Conservation (phyloP, 1,140 invertebrate genomes). For the Manduca sexta region DNA sequence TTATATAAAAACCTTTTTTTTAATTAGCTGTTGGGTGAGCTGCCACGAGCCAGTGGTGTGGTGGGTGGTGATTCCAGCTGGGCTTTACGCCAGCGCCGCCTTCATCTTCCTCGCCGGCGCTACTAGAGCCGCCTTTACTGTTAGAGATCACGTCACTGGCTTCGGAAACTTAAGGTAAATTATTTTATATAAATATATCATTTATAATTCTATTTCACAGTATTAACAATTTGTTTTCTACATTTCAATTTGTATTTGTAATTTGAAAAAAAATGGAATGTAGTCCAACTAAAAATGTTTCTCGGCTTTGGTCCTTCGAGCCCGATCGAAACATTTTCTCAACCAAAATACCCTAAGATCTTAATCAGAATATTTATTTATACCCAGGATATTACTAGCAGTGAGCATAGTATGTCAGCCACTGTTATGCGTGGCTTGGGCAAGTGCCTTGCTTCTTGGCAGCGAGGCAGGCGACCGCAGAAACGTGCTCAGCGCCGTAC, state of each 20-base stretch:
- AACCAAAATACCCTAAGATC: too few relatives aligned
- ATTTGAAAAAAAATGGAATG: too few relatives aligned
- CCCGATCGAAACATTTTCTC: too few relatives aligned
- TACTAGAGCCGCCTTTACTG: constrained; percentile 90
- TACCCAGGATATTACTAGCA: constrained; percentile 41
- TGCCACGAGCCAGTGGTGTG: constrained; percentile 93
- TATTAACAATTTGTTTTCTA: too few relatives aligned
- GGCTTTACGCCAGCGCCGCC: constrained; percentile 83
- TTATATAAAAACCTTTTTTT: too few relatives aligned
- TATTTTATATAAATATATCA: too few relatives aligned
- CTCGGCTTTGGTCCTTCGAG: too few relatives aligned
- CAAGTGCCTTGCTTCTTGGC: constrained; percentile 47
- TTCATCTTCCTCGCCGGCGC: constrained; percentile 88
- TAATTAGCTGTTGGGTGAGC: constrained; percentile 91
- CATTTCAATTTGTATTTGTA: too few relatives aligned
- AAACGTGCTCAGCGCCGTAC: constrained; percentile 79
- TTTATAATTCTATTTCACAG: too few relatives aligned
- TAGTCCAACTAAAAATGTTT: too few relatives aligned
- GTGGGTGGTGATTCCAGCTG: constrained; percentile 91
- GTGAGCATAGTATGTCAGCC: constrained; percentile 52
- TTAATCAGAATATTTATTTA: not conserved
- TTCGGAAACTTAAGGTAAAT: constrained; percentile 88
- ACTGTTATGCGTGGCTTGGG: constrained; percentile 47
- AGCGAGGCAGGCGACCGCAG: constrained; percentile 47
- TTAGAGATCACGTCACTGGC: constrained; percentile 91